Percentiles rank a stretch among this genome's conserved stretches.
Conservation (phyloP, 1,140 invertebrate species). For the Temnothorax longispinosus region DNA sequence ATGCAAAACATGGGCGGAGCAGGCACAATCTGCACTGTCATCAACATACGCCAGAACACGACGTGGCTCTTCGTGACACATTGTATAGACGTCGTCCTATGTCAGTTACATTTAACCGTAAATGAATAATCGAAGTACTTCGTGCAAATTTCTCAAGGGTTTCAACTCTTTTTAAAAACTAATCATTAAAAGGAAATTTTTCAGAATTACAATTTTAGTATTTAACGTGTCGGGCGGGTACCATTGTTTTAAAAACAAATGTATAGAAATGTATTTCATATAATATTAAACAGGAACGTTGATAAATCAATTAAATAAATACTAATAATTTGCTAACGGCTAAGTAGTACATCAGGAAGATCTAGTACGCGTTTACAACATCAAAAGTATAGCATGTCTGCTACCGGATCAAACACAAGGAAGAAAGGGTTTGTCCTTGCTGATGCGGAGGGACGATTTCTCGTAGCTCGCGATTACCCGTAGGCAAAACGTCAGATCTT, state of each 20-base stretch:
- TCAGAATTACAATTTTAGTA: neutral
- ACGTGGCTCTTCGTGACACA: slow-evolving; percentile 72
- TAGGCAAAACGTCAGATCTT: neutral
- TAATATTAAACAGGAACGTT: neutral
- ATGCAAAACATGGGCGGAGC: slow-evolving; percentile 81
- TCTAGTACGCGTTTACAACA: neutral
- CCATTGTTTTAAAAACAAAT: neutral
- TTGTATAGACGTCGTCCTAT: slow-evolving; percentile 65
- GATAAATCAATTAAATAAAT: neutral
- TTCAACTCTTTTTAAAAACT: neutral
- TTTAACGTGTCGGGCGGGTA: neutral
- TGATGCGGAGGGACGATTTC: slow-evolving; percentile 13
- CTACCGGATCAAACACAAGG: neutral
- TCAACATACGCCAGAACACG: slow-evolving; percentile 77
- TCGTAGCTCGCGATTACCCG: neutral
- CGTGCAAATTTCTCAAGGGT: slow-evolving; percentile 2
- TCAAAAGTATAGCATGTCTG: neutral
- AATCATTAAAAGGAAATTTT: neutral
- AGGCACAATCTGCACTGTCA: slow-evolving; percentile 81
- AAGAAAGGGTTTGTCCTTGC: slow-evolving; percentile 20
- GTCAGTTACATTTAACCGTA: slow-evolving; percentile 34
- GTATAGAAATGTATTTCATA: neutral
- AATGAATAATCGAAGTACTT: slow-evolving; percentile 47
- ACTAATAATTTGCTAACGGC: too few relatives aligned
- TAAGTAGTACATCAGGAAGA: neutral